A percentile compares a stretch with the other conserved stretches of the same genome.
phyloP scores from a whole-genome alignment of 2,888 invertebrate species.

The Tipula lateralis region DNA sequence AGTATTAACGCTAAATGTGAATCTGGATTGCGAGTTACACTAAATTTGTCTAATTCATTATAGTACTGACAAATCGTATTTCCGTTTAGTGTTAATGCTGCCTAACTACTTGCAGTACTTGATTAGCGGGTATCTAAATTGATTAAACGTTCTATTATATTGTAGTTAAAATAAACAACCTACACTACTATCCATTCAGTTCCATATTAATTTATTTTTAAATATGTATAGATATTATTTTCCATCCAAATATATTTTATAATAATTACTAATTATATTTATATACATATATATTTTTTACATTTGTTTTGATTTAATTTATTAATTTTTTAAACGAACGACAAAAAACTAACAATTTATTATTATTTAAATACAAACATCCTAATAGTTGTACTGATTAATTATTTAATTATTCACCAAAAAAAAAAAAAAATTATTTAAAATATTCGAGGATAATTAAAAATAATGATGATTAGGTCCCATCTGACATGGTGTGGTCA shows the following conservation, averaged over 20 bases:
- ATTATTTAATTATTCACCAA: conserved; percentile 12
- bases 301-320: conserved; percentile 24
- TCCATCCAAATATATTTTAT: background rate
- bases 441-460: background rate
- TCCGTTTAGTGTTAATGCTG: too few species aligned
- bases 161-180: background rate
- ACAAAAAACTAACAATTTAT: background rate
- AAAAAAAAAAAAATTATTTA: background rate
- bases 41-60: too few species aligned
- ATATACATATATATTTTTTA: background rate
- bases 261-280: background rate
- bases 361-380: background rate
- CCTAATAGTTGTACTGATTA: background rate
- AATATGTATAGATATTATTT: background rate
- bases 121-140: background rate
- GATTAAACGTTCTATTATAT: background rate
- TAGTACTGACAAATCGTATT: too few species aligned
- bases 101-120: background rate
- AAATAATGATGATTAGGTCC: background rate
- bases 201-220: background rate
- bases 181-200: background rate
- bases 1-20: too few species aligned
- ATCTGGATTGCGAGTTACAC: too few species aligned
- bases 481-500: background rate
- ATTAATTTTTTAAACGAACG: background rate